phyloP scores from a whole-genome alignment of 2,113 vertebrate genomes.

The Agapornis roseicollis region DNA sequence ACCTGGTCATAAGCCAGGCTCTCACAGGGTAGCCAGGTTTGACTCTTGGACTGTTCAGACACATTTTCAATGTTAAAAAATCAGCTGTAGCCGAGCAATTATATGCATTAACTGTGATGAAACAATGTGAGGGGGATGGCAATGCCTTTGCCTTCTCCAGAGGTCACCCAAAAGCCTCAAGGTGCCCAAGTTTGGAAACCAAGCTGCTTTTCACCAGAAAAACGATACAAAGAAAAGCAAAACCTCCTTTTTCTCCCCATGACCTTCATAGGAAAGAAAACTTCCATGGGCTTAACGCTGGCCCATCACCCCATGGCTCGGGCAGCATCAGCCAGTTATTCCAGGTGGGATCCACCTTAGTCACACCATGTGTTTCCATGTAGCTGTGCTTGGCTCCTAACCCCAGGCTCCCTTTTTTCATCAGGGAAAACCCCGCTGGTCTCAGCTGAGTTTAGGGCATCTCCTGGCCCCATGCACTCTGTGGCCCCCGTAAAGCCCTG shows the following conservation, averaged over 20 bases:
- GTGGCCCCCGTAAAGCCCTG: rapidly evolving
- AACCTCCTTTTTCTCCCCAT: neutral
- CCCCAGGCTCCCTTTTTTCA: neutral
- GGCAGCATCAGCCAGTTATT: neutral
- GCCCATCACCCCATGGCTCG: rapidly evolving
- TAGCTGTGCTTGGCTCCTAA: neutral
- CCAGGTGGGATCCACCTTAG: neutral
- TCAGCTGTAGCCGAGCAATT: neutral
- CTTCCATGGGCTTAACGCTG: neutral
- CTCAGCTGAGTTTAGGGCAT: neutral
- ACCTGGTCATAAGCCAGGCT: neutral
- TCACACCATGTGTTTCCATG: rapidly evolving
- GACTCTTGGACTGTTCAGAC: neutral
- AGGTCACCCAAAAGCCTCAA: neutral
- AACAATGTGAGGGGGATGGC: neutral
- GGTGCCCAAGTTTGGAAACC: neutral
- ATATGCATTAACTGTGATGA: neutral
- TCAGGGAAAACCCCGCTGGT: neutral
- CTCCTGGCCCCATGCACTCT: rapidly evolving
- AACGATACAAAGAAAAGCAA: neutral
- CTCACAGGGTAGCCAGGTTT: neutral
- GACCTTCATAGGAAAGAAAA: neutral
- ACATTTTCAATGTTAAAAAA: neutral
- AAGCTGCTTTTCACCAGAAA: neutral
- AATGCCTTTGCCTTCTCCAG: neutral